Base-by-base conservation (phyloP, 2,888 invertebrate genomes). In the Periphyllus acericola region DNA sequence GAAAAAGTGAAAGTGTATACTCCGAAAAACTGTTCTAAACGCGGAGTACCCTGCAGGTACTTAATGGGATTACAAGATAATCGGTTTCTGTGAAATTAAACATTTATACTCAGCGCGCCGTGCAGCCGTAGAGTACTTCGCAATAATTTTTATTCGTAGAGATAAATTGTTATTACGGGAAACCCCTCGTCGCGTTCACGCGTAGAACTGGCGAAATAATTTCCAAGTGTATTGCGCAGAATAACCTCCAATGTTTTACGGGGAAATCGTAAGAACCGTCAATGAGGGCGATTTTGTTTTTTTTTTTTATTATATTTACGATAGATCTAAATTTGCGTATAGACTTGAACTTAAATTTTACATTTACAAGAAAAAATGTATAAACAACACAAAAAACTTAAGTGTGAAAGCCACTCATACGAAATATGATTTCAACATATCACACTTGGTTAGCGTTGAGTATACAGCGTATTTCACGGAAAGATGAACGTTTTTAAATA, bases 21-120 rank as follows among this genome's bases (percentile, higher is more conserved):
- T 68, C 8, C 11, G 46, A 46, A 46, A 14, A 46, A 46, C 46
- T 46, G 6, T 36, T 46, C 46, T 46, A 14, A 29, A 25, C 25
- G 71, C 19, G 32, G 29, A 52, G 71, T 17, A 32, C 29, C 29
- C 55, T 32, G 3, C 9, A 25, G 21, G 6, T 81, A 40, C 46
- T 34, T 82, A 71, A 46, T 71, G 8, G 71, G 82, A 52, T 82
- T 52, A 82, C 71, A 34, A 71, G 71, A 32, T 82, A 82, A 82
- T 82, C 71, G 82, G 46, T 52, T 52, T 71, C 34, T 46, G 71
- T 52, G 46, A 82, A 82, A 71, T 52, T 82, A 82, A 82, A 82
- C 46, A 71, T 82, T 82, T 71, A 46, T 14, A 46, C 40, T 46
- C 46, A 3, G 81, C 19, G 21, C 29, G 21, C n/a, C n/a, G 21